Percentiles rank a stretch among this genome's conserved stretches.
Evolutionary conservation across 2,797 vertebrate species (phyloP).

Genomic region (Arctocebus calabarensis): DNA sequence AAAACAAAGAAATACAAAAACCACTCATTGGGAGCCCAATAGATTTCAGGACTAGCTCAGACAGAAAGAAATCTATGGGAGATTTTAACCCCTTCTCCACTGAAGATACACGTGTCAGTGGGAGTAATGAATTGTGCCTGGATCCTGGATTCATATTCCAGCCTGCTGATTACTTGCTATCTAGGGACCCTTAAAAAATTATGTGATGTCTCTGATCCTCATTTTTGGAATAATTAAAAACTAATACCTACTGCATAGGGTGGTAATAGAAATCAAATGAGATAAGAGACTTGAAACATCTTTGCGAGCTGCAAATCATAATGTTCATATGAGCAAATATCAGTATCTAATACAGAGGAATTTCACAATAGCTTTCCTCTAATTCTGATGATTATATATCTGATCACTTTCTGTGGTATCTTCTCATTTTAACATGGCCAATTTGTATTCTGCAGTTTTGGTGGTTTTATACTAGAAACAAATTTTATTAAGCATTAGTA

Average conservation of each 20-base stretch:
- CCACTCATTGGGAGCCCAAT: background rate
- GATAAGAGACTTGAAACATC: background rate
- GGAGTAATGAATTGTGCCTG: background rate
- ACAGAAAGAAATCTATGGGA: background rate
- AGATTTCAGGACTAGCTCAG: background rate
- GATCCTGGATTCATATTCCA: background rate
- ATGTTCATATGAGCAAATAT: background rate
- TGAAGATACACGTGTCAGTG: background rate
- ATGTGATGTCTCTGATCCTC: background rate
- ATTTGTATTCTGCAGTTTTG: background rate
- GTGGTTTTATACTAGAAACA: background rate
- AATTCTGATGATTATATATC: background rate
- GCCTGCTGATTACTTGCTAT: background rate
- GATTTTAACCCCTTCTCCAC: conserved; percentile 42
- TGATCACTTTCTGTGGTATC: background rate
- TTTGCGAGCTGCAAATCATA: conserved; percentile 3
- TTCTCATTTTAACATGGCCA: background rate
- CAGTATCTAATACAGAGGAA: background rate
- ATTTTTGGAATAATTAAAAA: conserved; percentile 9
- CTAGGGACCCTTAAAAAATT: background rate
- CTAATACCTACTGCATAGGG: background rate
- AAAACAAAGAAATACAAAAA: conserved; percentile 62
- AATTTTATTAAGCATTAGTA: background rate
- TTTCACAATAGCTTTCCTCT: background rate
- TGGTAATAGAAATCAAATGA: background rate